Evolutionary conservation across 1,140 invertebrate species (phyloP), one percentile per base, ranked within the genome.

Genomic region (Caligus rogercresseyi): DNA sequence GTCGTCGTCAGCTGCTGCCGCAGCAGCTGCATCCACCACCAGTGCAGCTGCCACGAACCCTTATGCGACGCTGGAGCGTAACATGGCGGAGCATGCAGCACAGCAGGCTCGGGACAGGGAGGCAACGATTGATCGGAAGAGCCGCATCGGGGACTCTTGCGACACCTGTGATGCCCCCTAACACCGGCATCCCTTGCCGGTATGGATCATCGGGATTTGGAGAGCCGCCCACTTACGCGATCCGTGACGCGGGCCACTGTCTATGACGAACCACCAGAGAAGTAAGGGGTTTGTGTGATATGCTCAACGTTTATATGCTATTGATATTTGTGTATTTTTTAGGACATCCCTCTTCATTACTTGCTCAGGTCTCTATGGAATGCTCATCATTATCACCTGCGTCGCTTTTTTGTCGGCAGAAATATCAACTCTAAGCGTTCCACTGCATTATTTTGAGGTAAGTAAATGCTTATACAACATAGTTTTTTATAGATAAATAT

Each of bases 321-420:
- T 61, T 61, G 13, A 55, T 25, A 61, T 20, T 11, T 61, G 52
- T 15, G 11, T 11, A 15, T 66, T 67, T 79, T 79, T 63, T 80
- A 93, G 89, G 79, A 92, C 88, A 66, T 90, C 87, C 66, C 78
- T 90, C 65, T 92, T 92, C 78, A 92, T 91, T 75, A 87, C 89
- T 73, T 86, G 88, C 78, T 91, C 87, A 74, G 88, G 90, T 76
- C 86, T 92, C 68, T 93, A 93, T 74, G 88, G 86, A 67, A 90
- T 91, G 72, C 80, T 93, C 25, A 76, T 92, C 71, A 84, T 92
- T 66, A 87, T 92, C 62, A 81, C 91, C 18, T 92, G 89, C 77
- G 81, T 92, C 71, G 87, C 87, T 63, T 90, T 89, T 72, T 86
- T 92, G 67, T 85, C 92, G 70, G 87, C 87, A 69, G 87, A 93